Percentiles rank a stretch among this genome's conserved stretches.
Evolutionary conservation across 2,797 vertebrate species (phyloP).

Genomic region (Coilia nasus): DNA sequence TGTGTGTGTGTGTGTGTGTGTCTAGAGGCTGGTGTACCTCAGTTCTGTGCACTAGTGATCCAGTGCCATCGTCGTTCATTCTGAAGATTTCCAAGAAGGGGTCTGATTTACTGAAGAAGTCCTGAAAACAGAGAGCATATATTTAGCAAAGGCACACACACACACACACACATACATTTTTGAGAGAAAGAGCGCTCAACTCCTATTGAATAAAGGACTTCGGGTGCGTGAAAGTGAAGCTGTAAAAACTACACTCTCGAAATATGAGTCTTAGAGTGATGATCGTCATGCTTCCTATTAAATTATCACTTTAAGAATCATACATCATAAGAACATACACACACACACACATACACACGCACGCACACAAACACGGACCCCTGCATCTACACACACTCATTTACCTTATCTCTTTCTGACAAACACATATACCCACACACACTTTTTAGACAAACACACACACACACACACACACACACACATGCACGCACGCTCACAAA

Average conservation of each 20-base stretch:
- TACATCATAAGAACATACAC: constrained; percentile 37
- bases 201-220: too few species aligned
- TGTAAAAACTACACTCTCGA: too few species aligned
- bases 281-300: too few species aligned
- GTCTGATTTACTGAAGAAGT: constrained; percentile 99
- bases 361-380: not conserved
- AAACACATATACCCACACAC: constrained; percentile 18
- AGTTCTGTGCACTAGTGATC: constrained; percentile 96
- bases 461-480: constrained; percentile 7
- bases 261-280: too few species aligned
- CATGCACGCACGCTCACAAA: not conserved
- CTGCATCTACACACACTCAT: not conserved
- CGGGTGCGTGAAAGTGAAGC: too few species aligned
- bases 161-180: constrained; percentile 6
- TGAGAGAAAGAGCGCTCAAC: too few species aligned
- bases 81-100: constrained; percentile 98
- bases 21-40: constrained; percentile 78
- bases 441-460: constrained; percentile 21
- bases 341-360: constrained; percentile 14
- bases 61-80: constrained; percentile 94
- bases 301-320: too few species aligned
- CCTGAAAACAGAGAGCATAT: constrained; percentile 73
- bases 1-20: not conserved
- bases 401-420: not conserved
- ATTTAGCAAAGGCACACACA: constrained; percentile 38